These are phyloP conservation scores for Machaerirhynchus nigripectus DNA, from an alignment of 2,113 vertebrate species.

Conservation along the genomic window DNA sequence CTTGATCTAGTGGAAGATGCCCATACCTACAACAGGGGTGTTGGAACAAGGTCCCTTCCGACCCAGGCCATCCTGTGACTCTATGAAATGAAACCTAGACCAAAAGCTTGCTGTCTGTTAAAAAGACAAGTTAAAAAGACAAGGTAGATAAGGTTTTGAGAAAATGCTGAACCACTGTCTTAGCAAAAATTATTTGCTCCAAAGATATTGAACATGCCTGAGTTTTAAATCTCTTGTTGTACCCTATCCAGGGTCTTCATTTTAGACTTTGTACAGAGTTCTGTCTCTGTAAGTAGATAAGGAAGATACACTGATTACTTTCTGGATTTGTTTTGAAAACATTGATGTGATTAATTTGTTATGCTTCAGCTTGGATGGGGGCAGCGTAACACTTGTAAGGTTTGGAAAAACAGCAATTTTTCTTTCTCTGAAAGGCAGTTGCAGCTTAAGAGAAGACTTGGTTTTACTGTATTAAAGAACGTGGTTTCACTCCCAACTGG, in stretches of 20 bases:
- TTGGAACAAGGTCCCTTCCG: background rate
- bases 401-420: background rate
- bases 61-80: background rate
- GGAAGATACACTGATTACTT: background rate
- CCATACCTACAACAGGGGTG: background rate
- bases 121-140: background rate
- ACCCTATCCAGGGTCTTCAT: background rate
- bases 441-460: background rate
- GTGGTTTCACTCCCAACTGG: background rate
- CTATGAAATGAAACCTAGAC: background rate
- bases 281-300: background rate
- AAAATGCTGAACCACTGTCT: background rate
- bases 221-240: background rate
- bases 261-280: background rate
- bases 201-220: background rate
- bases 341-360: constrained; percentile 30
- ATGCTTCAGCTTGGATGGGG: background rate
- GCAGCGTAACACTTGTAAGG: background rate
- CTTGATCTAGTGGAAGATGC: background rate
- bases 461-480: background rate
- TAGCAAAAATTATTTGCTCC: background rate
- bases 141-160: background rate
- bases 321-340: constrained; percentile 28
- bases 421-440: background rate
- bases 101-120: background rate